Base-by-base conservation (phyloP, 1,140 invertebrate species). In the Drosophila albomicans region DNA sequence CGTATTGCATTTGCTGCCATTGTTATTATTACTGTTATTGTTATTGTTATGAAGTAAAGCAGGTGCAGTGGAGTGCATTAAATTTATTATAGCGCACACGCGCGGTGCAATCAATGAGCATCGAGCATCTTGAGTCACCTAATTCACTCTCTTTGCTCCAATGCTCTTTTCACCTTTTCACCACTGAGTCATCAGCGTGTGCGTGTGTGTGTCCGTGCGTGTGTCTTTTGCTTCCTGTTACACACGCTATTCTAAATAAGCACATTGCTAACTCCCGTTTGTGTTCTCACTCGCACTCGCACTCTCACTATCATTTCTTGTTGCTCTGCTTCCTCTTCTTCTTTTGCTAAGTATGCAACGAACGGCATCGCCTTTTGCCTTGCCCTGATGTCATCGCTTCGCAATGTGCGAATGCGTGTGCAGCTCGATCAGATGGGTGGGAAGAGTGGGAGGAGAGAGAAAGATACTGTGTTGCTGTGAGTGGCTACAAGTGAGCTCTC, bases 351-450 rank as follows among this genome's bases (percentile, higher is more conserved):
- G 20, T 25, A 43, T 68, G 79, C 82, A 85, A 67, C 16, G 46
- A 32, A 2, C 35, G 7, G 52, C 68, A 64, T 46, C 61, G 20
- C 41, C 11, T 43, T 38, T 10, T 6, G 5, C 11, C n/a, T 10
- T 38, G 10, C 45, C 51, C 82, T 86, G 82, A 86, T 86, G 82
- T 86, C 82, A 86, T 87, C 82, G 79, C 64, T 79, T 49, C 79
- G 56, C 49, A 87, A 86, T 86, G 82, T 70, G 49, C 68, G 30
- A 71, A 71, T 72, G 64, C 70, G 63, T 67, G 48, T 67, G 56
- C 71, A 68, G 64, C 64, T 61, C 8, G 41, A 25, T 45, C n/a
- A n/a, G n/a, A 13, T 43, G 41, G 20, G 5, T 16, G 38, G n/a
- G 54, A 11, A 3, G n/a, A 15, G 28, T 35, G 38, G 28, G 16